These are phyloP conservation scores for Emydocephalus ijimae DNA, from an alignment of 2,113 vertebrate species.

Conservation along the genomic window DNA sequence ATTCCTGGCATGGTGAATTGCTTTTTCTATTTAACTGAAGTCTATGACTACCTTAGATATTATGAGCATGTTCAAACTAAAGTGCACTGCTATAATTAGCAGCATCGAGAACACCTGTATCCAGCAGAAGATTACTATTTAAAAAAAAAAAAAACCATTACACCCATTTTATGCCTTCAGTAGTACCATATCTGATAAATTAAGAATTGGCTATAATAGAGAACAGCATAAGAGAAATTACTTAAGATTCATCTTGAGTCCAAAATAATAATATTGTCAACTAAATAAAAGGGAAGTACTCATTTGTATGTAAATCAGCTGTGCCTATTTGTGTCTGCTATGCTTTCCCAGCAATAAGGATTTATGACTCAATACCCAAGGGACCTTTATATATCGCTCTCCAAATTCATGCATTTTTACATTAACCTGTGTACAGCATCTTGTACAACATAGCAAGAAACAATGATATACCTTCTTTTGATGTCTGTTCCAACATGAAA, in stretches of 20 bases:
- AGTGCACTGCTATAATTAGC: neutral
- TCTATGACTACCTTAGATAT: neutral
- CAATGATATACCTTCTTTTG: constrained; percentile 30
- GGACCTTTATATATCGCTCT: constrained; percentile 62
- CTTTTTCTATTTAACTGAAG: neutral
- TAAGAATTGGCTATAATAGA: constrained; percentile 48
- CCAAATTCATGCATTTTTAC: constrained; percentile 60
- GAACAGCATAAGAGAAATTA: constrained; percentile 42
- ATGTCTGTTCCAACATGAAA: constrained; percentile 30
- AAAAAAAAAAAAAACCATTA: neutral
- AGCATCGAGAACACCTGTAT: neutral
- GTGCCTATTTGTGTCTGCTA: constrained; percentile 56
- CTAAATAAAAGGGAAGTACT: constrained; percentile 60
- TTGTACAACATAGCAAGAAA: constrained; percentile 60
- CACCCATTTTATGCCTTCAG: constrained; percentile 16
- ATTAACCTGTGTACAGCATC: constrained; percentile 63
- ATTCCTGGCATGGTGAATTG: neutral
- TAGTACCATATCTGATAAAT: constrained; percentile 26
- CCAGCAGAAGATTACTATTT: neutral
- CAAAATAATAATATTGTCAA: constrained; percentile 65
- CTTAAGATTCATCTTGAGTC: constrained; percentile 58
- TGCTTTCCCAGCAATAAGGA: constrained; percentile 65
- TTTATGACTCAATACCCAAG: constrained; percentile 62
- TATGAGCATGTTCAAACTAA: neutral
- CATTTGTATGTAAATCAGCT: constrained; percentile 69